Evolutionary conservation across 1,140 invertebrate species (phyloP), one percentile per base, ranked within the genome.

Genomic region (Atopsyche davidsoni): DNA sequence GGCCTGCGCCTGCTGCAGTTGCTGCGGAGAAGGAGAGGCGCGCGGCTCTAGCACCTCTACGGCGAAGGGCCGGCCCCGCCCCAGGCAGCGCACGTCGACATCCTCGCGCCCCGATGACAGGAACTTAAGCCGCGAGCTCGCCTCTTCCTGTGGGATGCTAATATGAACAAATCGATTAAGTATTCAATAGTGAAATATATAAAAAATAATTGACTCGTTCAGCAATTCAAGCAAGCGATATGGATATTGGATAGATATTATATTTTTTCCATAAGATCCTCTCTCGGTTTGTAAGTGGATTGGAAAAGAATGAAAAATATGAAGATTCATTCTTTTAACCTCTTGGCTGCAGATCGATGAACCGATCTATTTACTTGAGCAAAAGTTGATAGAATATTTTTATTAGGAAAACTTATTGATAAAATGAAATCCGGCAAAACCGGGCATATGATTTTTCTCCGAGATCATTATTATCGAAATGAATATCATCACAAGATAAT

Each of bases 21-120:
- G 66, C 1, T 73, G 63, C 2, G 47, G 46, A 0, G 65, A 73
- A 51, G 87, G 68, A 36, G 75, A 70, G 2, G 78, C 77, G 54
- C 69, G 74, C 11, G 87, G 82, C 70, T 89, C 81, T 0, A 82
- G 55, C 34, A 94, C 76, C 77, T 95, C 89, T 11, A 94, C 66
- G 2, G 83, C 85, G 71, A 95, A 95, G 1, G 91, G 92, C 35
- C 92, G 69, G 2, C 93, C 94, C 40, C 73, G 75, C n/a, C 90
- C 88, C 24, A 96, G 65, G 65, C 86, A 90, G 36, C 89, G 69
- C 0, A 97, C 92, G 72, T 96, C 92, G 0, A 92, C 90, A 75
- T 98, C 95, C 73, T 98, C 95, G 44, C 95, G 74, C 0, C 95
- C 95, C 48, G 92, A 95, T 3, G 93, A 82, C 57, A 89, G 83